Evolutionary conservation across 2,113 vertebrate genomes (phyloP).

Genomic region (Xiphophorus couchianus): DNA sequence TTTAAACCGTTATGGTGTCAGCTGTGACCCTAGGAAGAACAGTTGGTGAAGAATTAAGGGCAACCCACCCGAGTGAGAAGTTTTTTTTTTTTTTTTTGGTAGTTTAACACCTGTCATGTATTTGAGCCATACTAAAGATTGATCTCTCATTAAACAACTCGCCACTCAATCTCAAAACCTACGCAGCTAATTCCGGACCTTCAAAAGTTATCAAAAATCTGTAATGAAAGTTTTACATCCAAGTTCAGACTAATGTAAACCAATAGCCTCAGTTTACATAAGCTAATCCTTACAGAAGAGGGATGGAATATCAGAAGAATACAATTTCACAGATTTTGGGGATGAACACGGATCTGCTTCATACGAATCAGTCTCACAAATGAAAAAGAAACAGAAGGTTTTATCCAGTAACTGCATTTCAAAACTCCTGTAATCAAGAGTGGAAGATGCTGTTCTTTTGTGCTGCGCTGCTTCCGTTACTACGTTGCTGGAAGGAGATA

Average conservation of each 20-base stretch:
- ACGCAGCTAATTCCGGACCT: background rate
- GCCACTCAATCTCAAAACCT: background rate
- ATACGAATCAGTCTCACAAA: too few relatives aligned
- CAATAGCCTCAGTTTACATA: too few relatives aligned
- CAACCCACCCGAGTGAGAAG: slow-evolving; percentile 25
- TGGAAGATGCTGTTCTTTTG: too few relatives aligned
- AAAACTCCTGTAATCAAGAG: too few relatives aligned
- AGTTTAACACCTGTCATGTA: slow-evolving; percentile 7
- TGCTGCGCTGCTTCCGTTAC: too few relatives aligned
- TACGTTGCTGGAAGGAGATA: too few relatives aligned
- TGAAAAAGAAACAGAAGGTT: too few relatives aligned
- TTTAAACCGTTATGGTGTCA: slow-evolving; percentile 28
- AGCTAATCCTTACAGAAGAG: too few relatives aligned
- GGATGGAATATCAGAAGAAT: background rate
- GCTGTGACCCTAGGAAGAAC: slow-evolving; percentile 10
- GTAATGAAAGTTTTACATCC: background rate
- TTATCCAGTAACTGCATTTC: too few relatives aligned
- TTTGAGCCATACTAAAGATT: background rate
- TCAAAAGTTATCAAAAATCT: background rate
- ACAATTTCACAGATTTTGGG: background rate
- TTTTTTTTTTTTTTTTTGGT: background rate
- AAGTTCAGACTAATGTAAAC: too few relatives aligned
- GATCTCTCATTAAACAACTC: background rate
- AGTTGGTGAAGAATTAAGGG: slow-evolving; percentile 32
- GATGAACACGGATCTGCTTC: too few relatives aligned